These are phyloP conservation scores for Thymelicus sylvestris DNA, from an alignment of 2,888 invertebrate genomes.

Conservation along the genomic window DNA sequence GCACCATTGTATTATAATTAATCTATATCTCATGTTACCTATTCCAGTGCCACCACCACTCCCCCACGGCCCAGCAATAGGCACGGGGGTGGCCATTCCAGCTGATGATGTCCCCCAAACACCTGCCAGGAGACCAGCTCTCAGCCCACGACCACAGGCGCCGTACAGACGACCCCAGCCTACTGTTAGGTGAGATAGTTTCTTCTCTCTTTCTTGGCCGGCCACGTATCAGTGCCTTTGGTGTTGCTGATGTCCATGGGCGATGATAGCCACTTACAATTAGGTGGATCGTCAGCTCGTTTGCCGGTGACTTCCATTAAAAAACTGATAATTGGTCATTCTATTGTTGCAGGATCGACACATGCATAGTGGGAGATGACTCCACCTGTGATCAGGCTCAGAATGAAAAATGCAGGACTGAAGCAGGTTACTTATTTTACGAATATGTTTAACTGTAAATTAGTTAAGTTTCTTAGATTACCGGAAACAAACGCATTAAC, in stretches of 20 bases:
- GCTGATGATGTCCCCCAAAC: conserved; percentile 82
- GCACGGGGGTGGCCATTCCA: conserved; percentile 88
- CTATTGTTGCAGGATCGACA: conserved; percentile 88
- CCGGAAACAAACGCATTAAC: no score
- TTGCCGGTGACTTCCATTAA: no score
- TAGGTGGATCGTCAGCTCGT: no score
- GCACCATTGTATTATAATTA: no score
- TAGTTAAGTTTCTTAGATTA: no score
- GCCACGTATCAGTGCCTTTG: no score
- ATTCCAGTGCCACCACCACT: conserved; percentile 46
- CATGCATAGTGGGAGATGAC: conserved; percentile 96
- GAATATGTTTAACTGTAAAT: no score
- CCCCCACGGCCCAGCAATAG: conserved; percentile 56
- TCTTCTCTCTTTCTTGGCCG: no score
- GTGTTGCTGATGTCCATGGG: no score
- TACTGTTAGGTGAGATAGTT: conserved; percentile 83
- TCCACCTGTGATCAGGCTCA: conserved; percentile 95
- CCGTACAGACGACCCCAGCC: conserved; percentile 88
- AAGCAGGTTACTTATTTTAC: conserved; percentile 75
- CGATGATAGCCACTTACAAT: no score
- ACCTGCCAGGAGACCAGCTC: conserved; percentile 51
- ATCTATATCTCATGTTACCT: neutral
- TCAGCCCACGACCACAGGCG: conserved; percentile 76
- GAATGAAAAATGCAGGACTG: conserved; percentile 94
- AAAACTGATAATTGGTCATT: no score